Base-by-base conservation (phyloP, 2,888 invertebrate genomes). In the Gastracanthus pulcherrimus region DNA sequence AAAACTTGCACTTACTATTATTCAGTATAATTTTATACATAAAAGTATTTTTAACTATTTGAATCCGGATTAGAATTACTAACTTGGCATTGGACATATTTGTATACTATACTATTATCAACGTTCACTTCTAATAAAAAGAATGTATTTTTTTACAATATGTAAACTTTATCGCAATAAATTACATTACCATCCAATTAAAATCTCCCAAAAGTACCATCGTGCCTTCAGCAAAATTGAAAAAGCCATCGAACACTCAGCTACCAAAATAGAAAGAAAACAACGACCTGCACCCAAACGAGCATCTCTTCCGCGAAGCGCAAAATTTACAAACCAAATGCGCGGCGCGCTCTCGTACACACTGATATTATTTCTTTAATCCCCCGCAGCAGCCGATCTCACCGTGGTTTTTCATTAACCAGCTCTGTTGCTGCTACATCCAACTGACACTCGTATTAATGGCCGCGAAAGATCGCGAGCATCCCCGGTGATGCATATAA, bases 361-460 rank as follows among this genome's bases (percentile, higher is more conserved):
- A 2, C 19, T 2, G 19, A 23, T 23, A 55, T 23, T 26, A 55
- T 55, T 55, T 13, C 23, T 26, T 11, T 45, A 55, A 55, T 55
- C 26, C 23, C 23, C 11, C 23, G 11, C 55, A 55, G 55, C 26
- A 23, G 55, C 11, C 11, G 51, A 55, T 55, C 26, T 55, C 7
- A 9, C 26, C 26, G 26, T 11, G 55, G 0, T 55, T 55, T 26
- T 55, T 55, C 55, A 48, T 48, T 48, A 19, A 48, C 48, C 7
- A n/a, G n/a, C n/a, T n/a, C n/a, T n/a, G n/a, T n/a, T n/a, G 6
- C 48, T 2, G 6, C n/a, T 19, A 51, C n/a, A n/a, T n/a, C n/a
- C n/a, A n/a, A 19, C n/a, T 51, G 55, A 55, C 55, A 55, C 23
- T 48, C 34, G 70, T 36, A 41, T 66, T 66, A 66, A 66, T 23